These are phyloP conservation scores for Aurelia coerulea DNA, from an alignment of 30 jellyfish, hydroid and myxozoan species.

Conservation along the genomic window DNA sequence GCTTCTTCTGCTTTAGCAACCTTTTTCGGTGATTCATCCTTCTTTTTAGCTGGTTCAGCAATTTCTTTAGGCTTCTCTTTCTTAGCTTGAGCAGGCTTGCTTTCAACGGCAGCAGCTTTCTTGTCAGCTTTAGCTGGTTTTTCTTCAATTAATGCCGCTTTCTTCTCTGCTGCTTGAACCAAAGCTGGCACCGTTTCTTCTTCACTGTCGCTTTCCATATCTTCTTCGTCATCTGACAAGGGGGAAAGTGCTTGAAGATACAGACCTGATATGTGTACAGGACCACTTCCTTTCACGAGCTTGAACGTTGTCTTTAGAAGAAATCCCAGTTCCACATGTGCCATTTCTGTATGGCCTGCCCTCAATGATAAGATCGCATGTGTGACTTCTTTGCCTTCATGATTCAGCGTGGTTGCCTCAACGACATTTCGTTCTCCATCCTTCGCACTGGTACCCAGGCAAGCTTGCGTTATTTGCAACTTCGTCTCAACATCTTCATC, in stretches of 20 bases:
- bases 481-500: constrained; percentile 86
- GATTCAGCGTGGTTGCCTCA: constrained; percentile 83
- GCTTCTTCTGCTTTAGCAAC: background rate
- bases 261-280: constrained; percentile 83
- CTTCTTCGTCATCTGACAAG: constrained; percentile 74
- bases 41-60: background rate
- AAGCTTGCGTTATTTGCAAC: constrained; percentile 84
- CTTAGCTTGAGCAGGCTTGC: constrained; percentile 6
- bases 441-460: constrained; percentile 92
- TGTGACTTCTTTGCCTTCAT: constrained; percentile 69
- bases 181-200: constrained; percentile 82
- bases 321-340: constrained; percentile 83
- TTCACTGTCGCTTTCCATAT: constrained; percentile 50
- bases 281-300: constrained; percentile 85
- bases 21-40: background rate
- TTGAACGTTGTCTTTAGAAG: constrained; percentile 63
- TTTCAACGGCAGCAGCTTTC: background rate
- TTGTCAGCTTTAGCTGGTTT: constrained; percentile 37
- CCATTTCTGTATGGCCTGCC: constrained; percentile 81
- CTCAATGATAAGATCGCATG: constrained; percentile 75
- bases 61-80: background rate
- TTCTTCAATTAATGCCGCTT: constrained; percentile 56
- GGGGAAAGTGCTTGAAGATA: constrained; percentile 73
- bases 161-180: constrained; percentile 67
- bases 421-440: constrained; percentile 95